These are phyloP conservation scores for Anguilla japonica DNA, from an alignment of 2,113 vertebrate genomes.

Conservation along the genomic window DNA sequence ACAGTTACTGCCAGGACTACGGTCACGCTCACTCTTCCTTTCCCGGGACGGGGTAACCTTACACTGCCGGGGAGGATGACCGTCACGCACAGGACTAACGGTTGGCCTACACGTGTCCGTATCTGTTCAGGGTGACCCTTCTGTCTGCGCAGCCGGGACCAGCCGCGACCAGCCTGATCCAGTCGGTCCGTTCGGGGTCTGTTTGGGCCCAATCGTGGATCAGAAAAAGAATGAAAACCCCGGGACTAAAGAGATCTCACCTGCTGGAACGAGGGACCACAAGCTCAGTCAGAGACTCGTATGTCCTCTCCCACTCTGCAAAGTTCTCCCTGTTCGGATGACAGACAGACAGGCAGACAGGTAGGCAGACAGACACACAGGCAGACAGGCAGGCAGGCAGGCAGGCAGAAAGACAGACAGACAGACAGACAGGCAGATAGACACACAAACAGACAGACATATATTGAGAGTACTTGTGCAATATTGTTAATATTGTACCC, in stretches of 20 bases:
- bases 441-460: no score
- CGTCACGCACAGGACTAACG: conserved; percentile 21
- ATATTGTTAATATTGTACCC: no score
- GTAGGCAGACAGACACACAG: no score
- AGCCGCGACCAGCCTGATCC: no score
- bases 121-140: not conserved
- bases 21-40: conserved; percentile 53
- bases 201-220: no score
- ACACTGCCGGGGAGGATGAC: conserved; percentile 49
- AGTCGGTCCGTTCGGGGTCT: no score
- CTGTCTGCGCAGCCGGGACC: no score
- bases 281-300: conserved; percentile 89
- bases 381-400: fast-evolving
- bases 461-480: no score
- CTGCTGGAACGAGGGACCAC: conserved; percentile 95
- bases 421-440: fast-evolving
- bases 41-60: conserved; percentile 53
- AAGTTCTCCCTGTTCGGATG: conserved; percentile 72
- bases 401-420: not conserved
- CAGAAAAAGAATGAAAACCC: not conserved
- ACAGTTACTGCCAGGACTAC: not conserved
- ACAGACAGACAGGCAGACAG: fast-evolving
- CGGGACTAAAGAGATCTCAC: conserved; percentile 62
- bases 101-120: not conserved
- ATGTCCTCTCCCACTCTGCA: conserved; percentile 83